Percentiles rank a stretch among this genome's conserved stretches.
Evolutionary conservation across 2,113 vertebrate species (phyloP).

Genomic region (Scalopus aquaticus): DNA sequence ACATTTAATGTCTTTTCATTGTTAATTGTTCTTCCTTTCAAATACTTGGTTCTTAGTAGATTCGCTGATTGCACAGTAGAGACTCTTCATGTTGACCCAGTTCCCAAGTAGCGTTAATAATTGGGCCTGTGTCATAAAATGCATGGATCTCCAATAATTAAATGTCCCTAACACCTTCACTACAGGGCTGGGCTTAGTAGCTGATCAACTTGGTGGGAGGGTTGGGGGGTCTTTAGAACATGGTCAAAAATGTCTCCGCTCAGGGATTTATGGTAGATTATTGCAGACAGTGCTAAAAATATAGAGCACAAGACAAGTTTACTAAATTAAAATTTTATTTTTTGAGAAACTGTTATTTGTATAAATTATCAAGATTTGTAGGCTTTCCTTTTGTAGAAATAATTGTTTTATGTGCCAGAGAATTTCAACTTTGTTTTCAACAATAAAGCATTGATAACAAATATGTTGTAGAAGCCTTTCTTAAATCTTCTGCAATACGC

Average conservation of each 20-base stretch:
- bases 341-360: conserved; percentile 97
- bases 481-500: conserved; percentile 35
- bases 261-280: conserved; percentile 96
- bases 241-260: conserved; percentile 93
- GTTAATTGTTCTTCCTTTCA: conserved; percentile 68
- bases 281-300: conserved; percentile 92
- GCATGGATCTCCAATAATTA: conserved; percentile 72
- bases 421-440: conserved; percentile 91
- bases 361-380: conserved; percentile 99
- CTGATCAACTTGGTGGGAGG: conserved; percentile 77
- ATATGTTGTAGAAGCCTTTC: conserved; percentile 61
- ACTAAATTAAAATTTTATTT: conserved; percentile 99
- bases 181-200: conserved; percentile 82
- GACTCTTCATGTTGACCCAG: conserved; percentile 74
- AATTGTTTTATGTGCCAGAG: conserved; percentile 93
- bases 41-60: conserved; percentile 72
- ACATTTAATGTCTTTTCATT: conserved; percentile 75
- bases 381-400: conserved; percentile 94
- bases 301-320: conserved; percentile 92
- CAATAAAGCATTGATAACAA: conserved; percentile 94
- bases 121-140: conserved; percentile 75
- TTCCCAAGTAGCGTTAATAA: conserved; percentile 74
- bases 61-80: conserved; percentile 79
- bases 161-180: conserved; percentile 83
- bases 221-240: conserved; percentile 81